Conservation (phyloP, 2,888 invertebrate genomes). For the Malacosoma neustria region DNA sequence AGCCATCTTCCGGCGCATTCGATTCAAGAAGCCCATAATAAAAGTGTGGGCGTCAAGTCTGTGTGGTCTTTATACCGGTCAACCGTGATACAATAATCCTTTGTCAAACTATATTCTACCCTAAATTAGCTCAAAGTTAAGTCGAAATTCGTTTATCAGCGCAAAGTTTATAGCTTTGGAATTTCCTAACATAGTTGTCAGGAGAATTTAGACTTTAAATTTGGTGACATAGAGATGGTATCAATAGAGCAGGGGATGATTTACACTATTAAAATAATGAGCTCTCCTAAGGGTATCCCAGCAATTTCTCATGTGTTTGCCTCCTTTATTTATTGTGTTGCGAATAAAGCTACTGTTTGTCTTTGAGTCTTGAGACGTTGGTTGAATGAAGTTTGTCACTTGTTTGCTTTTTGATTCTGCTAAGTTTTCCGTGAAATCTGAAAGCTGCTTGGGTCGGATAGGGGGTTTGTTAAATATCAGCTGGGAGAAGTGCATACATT, state of each 20-base stretch:
- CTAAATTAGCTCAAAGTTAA: conserved; percentile 8
- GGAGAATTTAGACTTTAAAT: conserved; percentile 19
- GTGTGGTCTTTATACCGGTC: conserved; percentile 55
- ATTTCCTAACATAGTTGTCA: conserved; percentile 7
- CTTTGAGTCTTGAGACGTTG: conserved; percentile 26
- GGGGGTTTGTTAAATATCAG: conserved; percentile 1
- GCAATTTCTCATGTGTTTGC: conserved; percentile 65
- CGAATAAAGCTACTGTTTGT: conserved; percentile 57
- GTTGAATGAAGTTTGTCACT: conserved; percentile 26
- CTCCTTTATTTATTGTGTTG: conserved; percentile 59
- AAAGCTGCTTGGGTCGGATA: conserved; percentile 6
- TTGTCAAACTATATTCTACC: conserved; percentile 8
- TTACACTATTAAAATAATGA: conserved; percentile 68
- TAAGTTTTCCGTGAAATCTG: conserved; percentile 9
- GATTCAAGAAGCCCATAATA: conserved; percentile 40
- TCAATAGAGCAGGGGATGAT: conserved; percentile 23
- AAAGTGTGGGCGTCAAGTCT: conserved; percentile 50
- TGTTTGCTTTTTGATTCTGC: conserved; percentile 17
- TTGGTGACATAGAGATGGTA: conserved; percentile 15
- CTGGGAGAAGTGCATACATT: background rate
- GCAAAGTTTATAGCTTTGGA: conserved; percentile 11
- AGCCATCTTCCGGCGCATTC: conserved; percentile 11
- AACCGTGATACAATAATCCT: conserved; percentile 11
- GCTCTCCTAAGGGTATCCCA: conserved; percentile 56
- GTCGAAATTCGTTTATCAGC: conserved; percentile 8